Base-by-base conservation (phyloP, 2,113 vertebrate genomes). In the Taxidea taxus region DNA sequence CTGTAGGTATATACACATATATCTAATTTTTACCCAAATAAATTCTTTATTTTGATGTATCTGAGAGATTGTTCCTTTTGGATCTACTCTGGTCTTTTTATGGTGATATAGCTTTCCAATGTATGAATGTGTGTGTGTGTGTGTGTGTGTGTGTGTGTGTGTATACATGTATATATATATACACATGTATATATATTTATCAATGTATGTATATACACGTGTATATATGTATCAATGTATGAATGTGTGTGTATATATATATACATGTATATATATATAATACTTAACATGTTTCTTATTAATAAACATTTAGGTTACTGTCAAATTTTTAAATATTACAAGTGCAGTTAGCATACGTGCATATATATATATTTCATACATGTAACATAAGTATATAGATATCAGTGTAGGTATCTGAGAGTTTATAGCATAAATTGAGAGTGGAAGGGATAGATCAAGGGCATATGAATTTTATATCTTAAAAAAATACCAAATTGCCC, bases 201-300 rank as follows among this genome's bases (percentile, higher is more conserved):
- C n/a, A n/a, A n/a, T 87, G n/a, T 84, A 27, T 58, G 51, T 85
- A 77, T 49, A 3, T 42, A 42, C 23, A 39, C n/a, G 8, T 37
- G 49, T 5, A 39, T 86, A 27, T 78, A 27, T 58, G 51, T 85
- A 83, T 72, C n/a, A n/a, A n/a, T n/a, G 23, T 58, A 4, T 34
- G 29, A 31, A 34, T 21, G 8, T 39, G 49, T 6, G n/a, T 87
- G n/a, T 84, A 27, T 58, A 51, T 85, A 77, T 49, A 3, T 42
- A 42, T 31, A 39, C n/a, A 11, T 37, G 49, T 5, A 39, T 86
- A 27, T 78, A 27, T 58, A 60, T 85, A 83, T 72, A 87, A 49
- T 95, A 18, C 82, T 82, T 93, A 89, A 92, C 15, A 34, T 77
- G n/a, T 77, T 95, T 89, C 9, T 21, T 90, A 80, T 56, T 64